Base-by-base conservation (phyloP, 2,888 invertebrate species). In the Belgica antarctica region DNA sequence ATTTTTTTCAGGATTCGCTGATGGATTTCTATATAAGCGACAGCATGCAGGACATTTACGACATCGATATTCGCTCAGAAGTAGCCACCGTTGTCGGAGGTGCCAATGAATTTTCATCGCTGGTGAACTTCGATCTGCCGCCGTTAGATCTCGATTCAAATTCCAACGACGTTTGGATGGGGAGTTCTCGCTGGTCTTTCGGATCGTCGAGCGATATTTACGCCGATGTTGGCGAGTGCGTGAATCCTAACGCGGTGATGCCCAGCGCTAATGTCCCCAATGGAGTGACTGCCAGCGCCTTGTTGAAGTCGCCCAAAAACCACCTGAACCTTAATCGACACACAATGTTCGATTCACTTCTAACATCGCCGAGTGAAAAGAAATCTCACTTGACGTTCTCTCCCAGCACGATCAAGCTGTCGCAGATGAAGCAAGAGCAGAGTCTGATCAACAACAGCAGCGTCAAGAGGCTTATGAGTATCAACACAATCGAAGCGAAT, bases 201-300 rank as follows among this genome's bases (percentile, higher is more conserved):
- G 74, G 89, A 88, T 77, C 82, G 87, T 59, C 74, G 86, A 84
- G 76, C 8, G 90, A 90, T 76, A 88, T 88, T 47, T 86, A 86
- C 72, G 87, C 88, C 12, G 87, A 91, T 73, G 88, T 94, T 86
- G 94, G 80, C 0, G 80, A 79, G 1, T 80, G 80, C 71, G 80
- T 94, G 3, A 94, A 94, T 81, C 94, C 94, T 2, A 93, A 92
- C 76, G 91, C 90, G 25, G 93, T 94, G 52, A 89, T 94, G 88
- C 94, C 94, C 2, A 59, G 28, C 27, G 41, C 41, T 1, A 34
- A 8, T 24, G 24, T 17, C 2, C 2, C 17, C 19, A 46, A 24
- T 46, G 57, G 15, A 2, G 34, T 70, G 3, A 62, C 46, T 1
- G 68, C 52, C 12, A 68, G 57, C 34, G 68, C 57, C 1, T 46